These are phyloP conservation scores for Drosophila cracens DNA, from an alignment of 2,888 invertebrate genomes.

Conservation along the genomic window DNA sequence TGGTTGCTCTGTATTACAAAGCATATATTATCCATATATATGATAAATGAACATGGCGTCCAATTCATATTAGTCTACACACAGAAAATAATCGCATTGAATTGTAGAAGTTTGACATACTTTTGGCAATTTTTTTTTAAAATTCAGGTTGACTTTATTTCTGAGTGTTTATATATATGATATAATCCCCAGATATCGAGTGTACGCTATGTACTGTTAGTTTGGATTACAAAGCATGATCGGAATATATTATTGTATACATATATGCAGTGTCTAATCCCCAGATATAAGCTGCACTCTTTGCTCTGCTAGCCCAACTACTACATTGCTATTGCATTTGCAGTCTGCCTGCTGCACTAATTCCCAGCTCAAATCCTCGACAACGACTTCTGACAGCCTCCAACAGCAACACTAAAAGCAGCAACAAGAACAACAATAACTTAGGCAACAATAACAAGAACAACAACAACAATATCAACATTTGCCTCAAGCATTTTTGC, in stretches of 20 bases:
- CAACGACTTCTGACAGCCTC: conserved; percentile 52
- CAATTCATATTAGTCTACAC: neutral
- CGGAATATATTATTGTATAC: neutral
- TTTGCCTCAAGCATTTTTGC: conserved; percentile 64
- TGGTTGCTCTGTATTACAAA: neutral
- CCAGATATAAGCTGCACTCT: conserved; percentile 13
- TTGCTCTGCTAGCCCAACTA: neutral
- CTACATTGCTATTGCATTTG: conserved; percentile 35
- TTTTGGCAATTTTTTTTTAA: neutral
- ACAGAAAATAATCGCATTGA: neutral
- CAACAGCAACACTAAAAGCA: conserved; percentile 19
- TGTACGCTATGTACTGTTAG: neutral
- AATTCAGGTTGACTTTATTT: no score
- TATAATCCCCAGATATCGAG: neutral
- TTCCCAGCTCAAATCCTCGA: conserved; percentile 43
- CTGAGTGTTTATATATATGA: neutral
- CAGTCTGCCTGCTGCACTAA: conserved; percentile 46
- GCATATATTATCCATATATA: neutral
- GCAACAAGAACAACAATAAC: conserved; percentile 1
- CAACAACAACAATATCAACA: conserved; percentile 30
- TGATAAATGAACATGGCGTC: neutral
- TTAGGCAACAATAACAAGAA: conserved; percentile 6
- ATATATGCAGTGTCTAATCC: neutral
- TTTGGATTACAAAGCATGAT: neutral
- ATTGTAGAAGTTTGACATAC: neutral